phyloP scores from a whole-genome alignment of 2,888 invertebrate species.

The Marasmarcha lunaedactyla region DNA sequence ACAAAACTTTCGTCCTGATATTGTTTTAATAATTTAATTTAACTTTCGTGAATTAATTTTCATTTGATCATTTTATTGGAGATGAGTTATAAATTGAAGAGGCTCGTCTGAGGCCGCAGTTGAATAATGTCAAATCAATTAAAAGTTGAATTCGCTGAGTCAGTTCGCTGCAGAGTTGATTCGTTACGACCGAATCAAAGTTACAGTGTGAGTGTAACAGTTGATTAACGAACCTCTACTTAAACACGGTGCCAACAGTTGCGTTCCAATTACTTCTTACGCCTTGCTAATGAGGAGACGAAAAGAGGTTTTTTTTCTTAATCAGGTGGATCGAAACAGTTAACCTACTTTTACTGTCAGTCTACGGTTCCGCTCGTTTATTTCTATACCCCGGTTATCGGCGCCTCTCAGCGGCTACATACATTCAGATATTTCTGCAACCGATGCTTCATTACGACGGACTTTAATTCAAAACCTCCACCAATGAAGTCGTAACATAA shows the following conservation, averaged over 20 bases:
- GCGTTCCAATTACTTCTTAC: too few relatives aligned
- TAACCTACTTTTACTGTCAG: conserved; percentile 13
- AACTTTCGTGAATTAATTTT: conserved; percentile 61
- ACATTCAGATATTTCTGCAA: background rate
- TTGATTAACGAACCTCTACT: conserved; percentile 26
- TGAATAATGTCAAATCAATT: conserved; percentile 58
- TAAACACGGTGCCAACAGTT: too few relatives aligned
- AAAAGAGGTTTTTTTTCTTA: too few relatives aligned
- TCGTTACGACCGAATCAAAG: conserved; percentile 30
- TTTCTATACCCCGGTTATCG: conserved; percentile 35
- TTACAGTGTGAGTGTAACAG: conserved; percentile 27
- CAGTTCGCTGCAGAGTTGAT: conserved; percentile 47
- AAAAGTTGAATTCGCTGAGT: conserved; percentile 58
- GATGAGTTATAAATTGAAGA: conserved; percentile 60
- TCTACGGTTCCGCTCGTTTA: conserved; percentile 14
- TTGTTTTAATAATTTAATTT: conserved; percentile 45
- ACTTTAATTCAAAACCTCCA: background rate
- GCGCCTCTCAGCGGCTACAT: conserved; percentile 21
- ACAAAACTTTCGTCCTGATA: background rate
- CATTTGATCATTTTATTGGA: conserved; percentile 58
- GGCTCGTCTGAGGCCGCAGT: conserved; percentile 24
- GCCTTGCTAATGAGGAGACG: too few relatives aligned
- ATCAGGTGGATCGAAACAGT: too few relatives aligned
- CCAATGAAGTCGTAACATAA: background rate
- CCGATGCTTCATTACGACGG: too few relatives aligned